Base-by-base conservation (phyloP, 2,113 vertebrate species). In the Heloderma charlesbogerti region DNA sequence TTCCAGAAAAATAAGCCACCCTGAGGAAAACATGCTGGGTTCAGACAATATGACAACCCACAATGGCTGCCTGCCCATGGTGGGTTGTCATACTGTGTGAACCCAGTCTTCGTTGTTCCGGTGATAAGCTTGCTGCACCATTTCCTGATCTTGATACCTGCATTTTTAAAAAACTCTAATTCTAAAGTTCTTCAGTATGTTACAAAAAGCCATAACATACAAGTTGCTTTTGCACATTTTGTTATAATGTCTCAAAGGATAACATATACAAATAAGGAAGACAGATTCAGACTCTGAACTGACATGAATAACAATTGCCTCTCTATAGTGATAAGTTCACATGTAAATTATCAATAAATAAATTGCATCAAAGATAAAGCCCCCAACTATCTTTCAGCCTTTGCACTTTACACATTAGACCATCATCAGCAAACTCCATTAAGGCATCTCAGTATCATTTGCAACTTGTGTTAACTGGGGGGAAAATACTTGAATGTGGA, bases 381-480 rank as follows among this genome's bases (percentile, higher is more conserved):
- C 92, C 0, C 0, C 86, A 83, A 92, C 91, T 86, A 84, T 84
- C 66, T 95, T 94, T 89, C 77, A 87, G 86, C 92, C 88, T 78
- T 88, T 97, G 89, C 82, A 60, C 95, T 96, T 95, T 94, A 95
- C 91, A 91, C 92, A 88, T 80, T 94, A 94, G 95, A 93, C 93
- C 93, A 94, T 89, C 3, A 95, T 78, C 90, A 95, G 91, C 80
- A 89, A 81, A 95, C 78, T 89, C 94, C 95, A 96, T 97, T 96
- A 97, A 95, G 84, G 88, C 91, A 93, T 95, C 93, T 94, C 89
- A 96, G 93, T 94, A 93, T 93, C 94, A 96, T 92, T 96, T 92
- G 95, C 94, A 94, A 93, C 95, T 94, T 87, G 92, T 92, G 88
- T 96, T 97, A 97, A 96, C 95, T 96, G 92, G 85, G 89, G 66